Evolutionary conservation across 2,888 invertebrate genomes (phyloP).

Genomic region (Colostygia pectinataria): DNA sequence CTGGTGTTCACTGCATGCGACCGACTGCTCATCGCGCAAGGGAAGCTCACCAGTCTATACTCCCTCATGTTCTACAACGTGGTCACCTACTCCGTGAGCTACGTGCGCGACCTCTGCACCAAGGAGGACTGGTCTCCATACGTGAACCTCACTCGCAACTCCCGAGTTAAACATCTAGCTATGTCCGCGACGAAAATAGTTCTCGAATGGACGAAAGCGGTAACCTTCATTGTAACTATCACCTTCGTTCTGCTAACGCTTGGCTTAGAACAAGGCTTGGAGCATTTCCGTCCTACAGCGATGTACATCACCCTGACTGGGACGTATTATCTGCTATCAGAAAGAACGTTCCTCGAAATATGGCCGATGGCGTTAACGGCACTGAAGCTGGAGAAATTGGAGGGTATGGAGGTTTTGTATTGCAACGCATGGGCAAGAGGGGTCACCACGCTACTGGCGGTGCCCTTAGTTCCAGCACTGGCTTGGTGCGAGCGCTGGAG

Average conservation of each 20-base stretch:
- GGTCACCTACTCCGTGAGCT: slow-evolving; percentile 89
- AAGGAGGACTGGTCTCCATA: slow-evolving; percentile 91
- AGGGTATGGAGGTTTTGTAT: slow-evolving; percentile 88
- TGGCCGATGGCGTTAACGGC: slow-evolving; percentile 83
- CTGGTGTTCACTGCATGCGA: slow-evolving; percentile 89
- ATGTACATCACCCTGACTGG: slow-evolving; percentile 86
- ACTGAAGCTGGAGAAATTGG: slow-evolving; percentile 84
- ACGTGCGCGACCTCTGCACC: slow-evolving; percentile 87
- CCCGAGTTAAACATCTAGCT: slow-evolving; percentile 89
- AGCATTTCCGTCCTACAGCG: slow-evolving; percentile 88
- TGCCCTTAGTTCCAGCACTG: slow-evolving; percentile 81
- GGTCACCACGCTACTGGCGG: slow-evolving; percentile 82
- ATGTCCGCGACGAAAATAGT: slow-evolving; percentile 92
- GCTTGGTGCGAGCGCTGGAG: slow-evolving; percentile 83
- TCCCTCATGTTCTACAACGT: slow-evolving; percentile 93
- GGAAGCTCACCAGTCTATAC: slow-evolving; percentile 86
- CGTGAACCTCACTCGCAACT: slow-evolving; percentile 88
- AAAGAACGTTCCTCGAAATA: slow-evolving; percentile 87
- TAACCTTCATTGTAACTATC: slow-evolving; percentile 90
- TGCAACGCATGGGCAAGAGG: slow-evolving; percentile 85
- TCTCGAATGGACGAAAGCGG: slow-evolving; percentile 91
- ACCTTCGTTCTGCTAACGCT: slow-evolving; percentile 89
- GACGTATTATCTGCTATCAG: slow-evolving; percentile 87
- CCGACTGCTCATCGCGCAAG: slow-evolving; percentile 83
- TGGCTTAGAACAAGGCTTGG: slow-evolving; percentile 88